A percentile compares a stretch with the other conserved stretches of the same genome.
These are phyloP conservation scores for Proctacanthus coquilletti DNA, from an alignment of 1,140 invertebrate genomes.

Conservation along the genomic window DNA sequence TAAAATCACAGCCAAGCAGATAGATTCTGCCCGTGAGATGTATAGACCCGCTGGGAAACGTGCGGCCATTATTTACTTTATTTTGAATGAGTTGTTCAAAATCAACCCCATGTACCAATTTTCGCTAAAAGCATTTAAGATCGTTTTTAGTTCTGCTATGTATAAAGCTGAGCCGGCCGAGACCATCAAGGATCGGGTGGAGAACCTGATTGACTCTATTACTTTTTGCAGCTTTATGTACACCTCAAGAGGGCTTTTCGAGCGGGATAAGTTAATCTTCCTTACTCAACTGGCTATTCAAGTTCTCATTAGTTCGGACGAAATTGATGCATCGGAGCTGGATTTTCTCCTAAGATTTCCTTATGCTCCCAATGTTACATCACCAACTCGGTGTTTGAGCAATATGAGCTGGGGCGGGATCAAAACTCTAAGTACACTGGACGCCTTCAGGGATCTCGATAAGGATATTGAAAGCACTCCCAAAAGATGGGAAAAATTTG, in stretches of 20 bases:
- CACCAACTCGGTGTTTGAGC: conserved; percentile 75
- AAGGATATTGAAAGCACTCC: conserved; percentile 83
- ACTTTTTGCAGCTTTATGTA: conserved; percentile 77
- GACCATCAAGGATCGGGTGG: conserved; percentile 51
- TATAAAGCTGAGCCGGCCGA: conserved; percentile 49
- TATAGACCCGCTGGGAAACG: conserved; percentile 74
- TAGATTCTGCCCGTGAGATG: conserved; percentile 78
- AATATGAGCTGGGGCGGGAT: conserved; percentile 78
- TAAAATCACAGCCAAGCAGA: conserved; percentile 68
- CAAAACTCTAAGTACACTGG: conserved; percentile 55
- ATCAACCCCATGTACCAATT: conserved; percentile 96
- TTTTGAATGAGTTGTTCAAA: conserved; percentile 81
- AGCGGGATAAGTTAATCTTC: conserved; percentile 85
- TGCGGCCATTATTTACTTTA: conserved; percentile 86
- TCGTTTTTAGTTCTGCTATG: conserved; percentile 83
- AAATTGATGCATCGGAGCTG: conserved; percentile 55
- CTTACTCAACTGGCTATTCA: conserved; percentile 76
- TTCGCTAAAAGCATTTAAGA: conserved; percentile 85
- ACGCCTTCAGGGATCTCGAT: conserved; percentile 76
- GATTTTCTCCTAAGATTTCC: conserved; percentile 81
- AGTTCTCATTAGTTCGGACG: conserved; percentile 45
- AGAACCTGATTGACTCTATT: conserved; percentile 72
- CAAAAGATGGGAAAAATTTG: conserved; percentile 84
- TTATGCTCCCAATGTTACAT: conserved; percentile 41
- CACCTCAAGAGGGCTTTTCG: conserved; percentile 80